phyloP scores from a whole-genome alignment of 64 coral and sea anemone genomes.

The Actinia tenebrosa region DNA sequence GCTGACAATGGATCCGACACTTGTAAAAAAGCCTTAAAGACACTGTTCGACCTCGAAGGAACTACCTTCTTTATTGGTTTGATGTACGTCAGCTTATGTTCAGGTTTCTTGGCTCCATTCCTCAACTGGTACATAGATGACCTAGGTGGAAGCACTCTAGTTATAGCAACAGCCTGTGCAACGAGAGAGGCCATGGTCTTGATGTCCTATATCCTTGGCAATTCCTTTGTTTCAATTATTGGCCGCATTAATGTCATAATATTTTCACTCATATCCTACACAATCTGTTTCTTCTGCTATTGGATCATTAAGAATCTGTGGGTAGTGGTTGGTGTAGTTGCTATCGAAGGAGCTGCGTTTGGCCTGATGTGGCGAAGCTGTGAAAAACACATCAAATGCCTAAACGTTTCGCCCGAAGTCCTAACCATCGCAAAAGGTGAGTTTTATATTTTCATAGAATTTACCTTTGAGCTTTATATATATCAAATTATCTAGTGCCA shows the following conservation, averaged over 20 bases:
- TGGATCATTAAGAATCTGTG: slow-evolving; percentile 58
- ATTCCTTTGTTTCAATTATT: slow-evolving; percentile 27
- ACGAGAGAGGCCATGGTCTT: slow-evolving; percentile 48
- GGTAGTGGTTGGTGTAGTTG: slow-evolving; percentile 49
- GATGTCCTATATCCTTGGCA: slow-evolving; percentile 46
- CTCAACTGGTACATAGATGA: slow-evolving; percentile 95
- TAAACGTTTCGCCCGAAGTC: slow-evolving; percentile 38
- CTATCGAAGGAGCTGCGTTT: slow-evolving; percentile 63
- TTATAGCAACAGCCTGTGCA: slow-evolving; percentile 66
- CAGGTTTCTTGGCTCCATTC: slow-evolving; percentile 74
- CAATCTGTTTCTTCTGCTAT: slow-evolving; percentile 55
- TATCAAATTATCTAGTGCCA: too few species aligned
- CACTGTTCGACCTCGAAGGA: slow-evolving; percentile 37
- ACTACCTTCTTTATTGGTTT: slow-evolving; percentile 53
- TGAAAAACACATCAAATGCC: slow-evolving; percentile 47
- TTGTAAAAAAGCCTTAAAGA: neutral
- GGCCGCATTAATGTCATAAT: slow-evolving; percentile 43
- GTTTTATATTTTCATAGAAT: too few species aligned
- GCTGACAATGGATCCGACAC: neutral
- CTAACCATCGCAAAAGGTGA: slow-evolving; percentile 61
- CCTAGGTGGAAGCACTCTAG: slow-evolving; percentile 46
- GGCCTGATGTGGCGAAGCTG: slow-evolving; percentile 71
- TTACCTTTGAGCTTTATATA: too few species aligned
- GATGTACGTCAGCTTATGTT: slow-evolving; percentile 54
- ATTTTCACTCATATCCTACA: slow-evolving; percentile 47